A percentile compares a stretch with the other conserved stretches of the same genome.
Evolutionary conservation across 2,797 vertebrate genomes (phyloP).

Genomic region (Lophotriccus pileatus): DNA sequence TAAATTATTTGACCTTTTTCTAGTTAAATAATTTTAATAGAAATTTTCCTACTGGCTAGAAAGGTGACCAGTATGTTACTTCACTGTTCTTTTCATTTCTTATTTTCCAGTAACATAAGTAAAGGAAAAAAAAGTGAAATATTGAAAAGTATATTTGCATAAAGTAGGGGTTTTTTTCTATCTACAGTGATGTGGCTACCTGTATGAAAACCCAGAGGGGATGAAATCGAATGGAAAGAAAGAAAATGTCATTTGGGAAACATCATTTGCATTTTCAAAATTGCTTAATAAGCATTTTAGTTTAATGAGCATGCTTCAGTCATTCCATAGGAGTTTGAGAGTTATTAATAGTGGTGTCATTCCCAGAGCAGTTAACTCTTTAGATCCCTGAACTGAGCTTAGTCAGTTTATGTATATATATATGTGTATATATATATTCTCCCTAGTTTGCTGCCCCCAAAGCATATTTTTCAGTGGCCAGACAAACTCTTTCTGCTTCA

Average conservation of each 20-base stretch:
- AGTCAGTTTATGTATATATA: neutral
- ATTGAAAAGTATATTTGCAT: neutral
- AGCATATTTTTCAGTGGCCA: neutral
- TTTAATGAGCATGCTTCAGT: constrained; percentile 1
- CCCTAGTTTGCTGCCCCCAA: neutral
- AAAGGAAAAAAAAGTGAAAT: neutral
- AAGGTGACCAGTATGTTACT: neutral
- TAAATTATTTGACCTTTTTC: neutral
- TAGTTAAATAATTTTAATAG: neutral
- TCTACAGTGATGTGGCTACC: neutral
- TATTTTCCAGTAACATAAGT: neutral
- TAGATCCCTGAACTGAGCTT: neutral
- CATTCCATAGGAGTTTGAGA: neutral
- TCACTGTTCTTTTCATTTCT: neutral
- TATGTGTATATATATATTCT: neutral
- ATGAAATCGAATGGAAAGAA: neutral
- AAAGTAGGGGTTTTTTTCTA: neutral
- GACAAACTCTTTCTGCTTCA: neutral
- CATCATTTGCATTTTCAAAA: neutral
- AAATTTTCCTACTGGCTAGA: neutral
- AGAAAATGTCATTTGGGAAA: neutral
- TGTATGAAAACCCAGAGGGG: neutral
- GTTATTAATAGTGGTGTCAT: neutral
- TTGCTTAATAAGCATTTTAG: constrained; percentile 12
- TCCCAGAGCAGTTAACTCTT: constrained; percentile 3